Base-by-base conservation (phyloP, 2,797 vertebrate species). In the Mastacembelus armatus region DNA sequence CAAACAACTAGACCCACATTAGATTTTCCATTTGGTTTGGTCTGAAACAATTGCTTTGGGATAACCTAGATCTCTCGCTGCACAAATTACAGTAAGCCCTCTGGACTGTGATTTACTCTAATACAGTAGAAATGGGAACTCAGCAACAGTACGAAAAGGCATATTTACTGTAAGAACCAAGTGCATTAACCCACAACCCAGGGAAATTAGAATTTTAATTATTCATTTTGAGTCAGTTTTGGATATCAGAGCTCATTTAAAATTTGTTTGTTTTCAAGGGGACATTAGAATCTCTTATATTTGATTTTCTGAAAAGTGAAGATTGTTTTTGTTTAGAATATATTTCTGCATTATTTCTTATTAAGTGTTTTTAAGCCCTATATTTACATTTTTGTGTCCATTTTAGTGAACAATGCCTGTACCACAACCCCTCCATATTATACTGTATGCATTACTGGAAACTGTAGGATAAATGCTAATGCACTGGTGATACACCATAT, bases 11-110 rank as follows among this genome's bases (percentile, higher is more conserved):
- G 88, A 79, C 77, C 81, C 90, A 83, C 66, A 59, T 66, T 70
- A 86, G 87, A 91, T 90, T 91, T 91, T 90, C 85, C 86, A 87
- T 88, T 91, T 84, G 86, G 88, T 89, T 85, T 67, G 80, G 76
- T 84, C 77, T 71, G 69, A 89, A 91, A 92, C 91, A 91, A 92
- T 91, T 90, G 88, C 90, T 90, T 85, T 88, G 84, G 88, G 86
- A 91, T 88, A 91, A 90, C 86, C 87, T 88, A 80, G 79, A 89
- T 91, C 74, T 80, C 81, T 66, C 60, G 29, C 60, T 45, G 66
- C 74, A 77, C 87, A 87, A 77, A 85, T 85, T 51, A n/a, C n/a
- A n/a, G n/a, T n/a, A 86, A 86, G 72, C 81, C 82, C 69, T 69
- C 52, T 50, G 64, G 67, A n/a, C 66, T 59, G 66, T 54, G 79